Conservation (phyloP, 2,797 vertebrate species). For the Molothrus ater region DNA sequence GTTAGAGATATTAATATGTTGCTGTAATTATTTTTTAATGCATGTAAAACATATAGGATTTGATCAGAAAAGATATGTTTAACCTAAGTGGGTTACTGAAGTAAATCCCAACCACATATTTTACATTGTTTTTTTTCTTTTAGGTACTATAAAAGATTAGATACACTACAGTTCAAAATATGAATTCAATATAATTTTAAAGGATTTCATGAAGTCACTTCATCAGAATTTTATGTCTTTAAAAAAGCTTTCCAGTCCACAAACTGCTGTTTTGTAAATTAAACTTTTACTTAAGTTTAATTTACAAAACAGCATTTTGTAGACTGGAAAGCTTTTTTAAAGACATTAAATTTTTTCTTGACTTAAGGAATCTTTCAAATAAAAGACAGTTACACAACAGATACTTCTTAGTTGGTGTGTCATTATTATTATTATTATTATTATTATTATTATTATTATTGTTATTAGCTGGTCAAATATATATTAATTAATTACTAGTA, state of each 20-base stretch:
- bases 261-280: too few species aligned
- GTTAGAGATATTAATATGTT: constrained; percentile 59
- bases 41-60: constrained; percentile 57
- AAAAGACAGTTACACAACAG: neutral
- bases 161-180: constrained; percentile 44
- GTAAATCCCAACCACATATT: constrained; percentile 41
- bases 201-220: constrained; percentile 7
- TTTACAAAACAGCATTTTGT: constrained; percentile 36
- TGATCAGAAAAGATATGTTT: constrained; percentile 58
- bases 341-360: constrained; percentile 1
- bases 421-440: neutral
- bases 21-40: constrained; percentile 65
- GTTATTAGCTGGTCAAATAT: neutral
- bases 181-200: constrained; percentile 30
- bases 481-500: constrained; percentile 29
- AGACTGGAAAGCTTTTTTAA: constrained; percentile 6
- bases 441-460: neutral
- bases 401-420: neutral
- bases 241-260: too few species aligned
- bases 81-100: constrained; percentile 43
- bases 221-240: neutral
- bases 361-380: constrained; percentile 33
- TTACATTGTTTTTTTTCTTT: neutral
- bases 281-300: neutral
- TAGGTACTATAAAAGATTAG: neutral